Evolutionary conservation across 2,888 invertebrate genomes (phyloP).

Genomic region (Chorisops tibialis): DNA sequence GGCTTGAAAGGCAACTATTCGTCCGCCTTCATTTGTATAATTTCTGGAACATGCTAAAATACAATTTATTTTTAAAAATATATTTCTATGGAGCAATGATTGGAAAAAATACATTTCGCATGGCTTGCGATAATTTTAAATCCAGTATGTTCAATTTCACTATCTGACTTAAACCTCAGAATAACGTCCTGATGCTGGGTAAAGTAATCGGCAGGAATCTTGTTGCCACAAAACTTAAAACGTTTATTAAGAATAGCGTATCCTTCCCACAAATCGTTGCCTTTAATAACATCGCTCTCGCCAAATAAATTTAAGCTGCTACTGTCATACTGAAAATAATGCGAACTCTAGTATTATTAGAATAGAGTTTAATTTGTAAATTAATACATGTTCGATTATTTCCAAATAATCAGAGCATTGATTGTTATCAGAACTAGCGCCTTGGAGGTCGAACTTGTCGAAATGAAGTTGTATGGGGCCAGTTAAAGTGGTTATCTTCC

Average conservation of each 20-base stretch:
- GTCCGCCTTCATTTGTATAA: slow-evolving; percentile 64
- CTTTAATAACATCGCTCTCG: no score
- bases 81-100: neutral
- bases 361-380: neutral
- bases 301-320: no score
- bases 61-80: slow-evolving; percentile 1
- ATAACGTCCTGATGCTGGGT: slow-evolving; percentile 41
- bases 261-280: no score
- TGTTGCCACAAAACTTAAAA: slow-evolving; percentile 48
- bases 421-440: slow-evolving; percentile 39
- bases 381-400: slow-evolving; percentile 40
- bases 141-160: slow-evolving; percentile 56
- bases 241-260: neutral
- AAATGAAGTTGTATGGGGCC: neutral
- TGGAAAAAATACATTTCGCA: slow-evolving; percentile 50
- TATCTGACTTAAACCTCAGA: slow-evolving; percentile 45
- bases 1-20: slow-evolving; percentile 52
- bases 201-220: slow-evolving; percentile 52
- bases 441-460: slow-evolving; percentile 54
- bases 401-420: slow-evolving; percentile 54
- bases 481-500: neutral
- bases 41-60: slow-evolving; percentile 56
- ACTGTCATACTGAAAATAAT: no score
- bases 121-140: slow-evolving; percentile 62
- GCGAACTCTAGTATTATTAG: no score